Evolutionary conservation across 2,113 vertebrate genomes (phyloP).

Genomic region (Chiloscyllium plagiosum): DNA sequence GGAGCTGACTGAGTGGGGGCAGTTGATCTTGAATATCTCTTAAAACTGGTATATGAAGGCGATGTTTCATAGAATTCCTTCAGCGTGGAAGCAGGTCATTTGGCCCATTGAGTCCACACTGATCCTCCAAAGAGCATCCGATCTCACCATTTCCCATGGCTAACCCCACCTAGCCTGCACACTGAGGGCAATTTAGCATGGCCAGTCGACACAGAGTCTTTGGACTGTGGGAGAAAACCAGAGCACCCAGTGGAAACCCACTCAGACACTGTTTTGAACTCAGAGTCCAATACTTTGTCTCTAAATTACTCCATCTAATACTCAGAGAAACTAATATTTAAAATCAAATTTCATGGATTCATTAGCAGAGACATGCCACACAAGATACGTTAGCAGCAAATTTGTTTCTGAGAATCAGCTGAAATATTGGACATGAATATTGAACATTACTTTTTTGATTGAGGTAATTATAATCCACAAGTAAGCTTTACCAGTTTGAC

Average conservation of each 20-base stretch:
- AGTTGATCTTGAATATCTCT: neutral
- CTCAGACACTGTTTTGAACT: neutral
- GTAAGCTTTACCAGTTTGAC: neutral
- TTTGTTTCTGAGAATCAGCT: neutral
- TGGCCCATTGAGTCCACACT: no score
- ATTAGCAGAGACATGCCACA: neutral
- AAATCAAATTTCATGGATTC: neutral
- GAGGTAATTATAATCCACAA: neutral
- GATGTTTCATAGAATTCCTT: no score
- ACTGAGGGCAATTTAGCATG: no score
- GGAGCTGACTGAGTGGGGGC: neutral
- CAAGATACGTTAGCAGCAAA: neutral
- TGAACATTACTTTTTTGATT: neutral
- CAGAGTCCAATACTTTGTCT: neutral
- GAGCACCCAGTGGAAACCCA: no score
- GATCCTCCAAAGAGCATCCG: no score
- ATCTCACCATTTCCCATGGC: no score
- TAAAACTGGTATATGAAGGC: neutral
- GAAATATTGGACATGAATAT: neutral
- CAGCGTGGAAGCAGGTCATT: no score
- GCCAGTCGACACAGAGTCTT: no score
- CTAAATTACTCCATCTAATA: neutral
- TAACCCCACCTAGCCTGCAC: no score
- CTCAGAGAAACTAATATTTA: neutral
- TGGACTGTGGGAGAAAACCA: no score